Percentiles rank a stretch among this genome's conserved stretches.
Conservation (phyloP, 1,140 invertebrate species). For the Wasmannia auropunctata region DNA sequence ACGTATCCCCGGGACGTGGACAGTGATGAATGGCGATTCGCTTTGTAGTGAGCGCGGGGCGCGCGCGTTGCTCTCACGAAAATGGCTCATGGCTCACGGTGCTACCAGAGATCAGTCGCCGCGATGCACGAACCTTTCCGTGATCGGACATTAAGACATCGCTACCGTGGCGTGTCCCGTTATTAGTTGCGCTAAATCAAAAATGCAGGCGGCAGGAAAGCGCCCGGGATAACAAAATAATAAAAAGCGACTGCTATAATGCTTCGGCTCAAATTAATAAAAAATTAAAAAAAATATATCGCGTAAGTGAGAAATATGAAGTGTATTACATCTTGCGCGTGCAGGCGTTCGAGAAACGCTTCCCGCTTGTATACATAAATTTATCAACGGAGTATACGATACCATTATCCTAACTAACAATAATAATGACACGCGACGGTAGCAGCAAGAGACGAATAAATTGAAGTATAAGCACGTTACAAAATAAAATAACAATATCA, state of each 20-base stretch:
- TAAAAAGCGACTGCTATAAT: not conserved
- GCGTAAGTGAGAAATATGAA: conserved; percentile 12
- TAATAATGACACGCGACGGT: not conserved
- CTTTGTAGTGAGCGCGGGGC: conserved; percentile 49
- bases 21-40: conserved; percentile 64
- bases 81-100: conserved; percentile 52
- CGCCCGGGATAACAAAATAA: conserved; percentile 24
- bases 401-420: not conserved
- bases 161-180: conserved; percentile 49
- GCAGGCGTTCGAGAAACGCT: not conserved
- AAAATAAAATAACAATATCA: conserved; percentile 3
- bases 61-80: conserved; percentile 54
- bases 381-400: not conserved
- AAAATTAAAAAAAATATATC: not conserved
- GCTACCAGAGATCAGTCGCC: conserved; percentile 49
- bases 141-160: conserved; percentile 57
- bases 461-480: not conserved
- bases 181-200: conserved; percentile 60
- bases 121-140: conserved; percentile 60
- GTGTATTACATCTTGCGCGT: conserved; percentile 7
- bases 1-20: conserved; percentile 50
- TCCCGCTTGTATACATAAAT: not conserved
- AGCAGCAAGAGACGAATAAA: not conserved
- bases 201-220: conserved; percentile 40
- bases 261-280: not conserved